Base-by-base conservation (phyloP, 1,140 invertebrate genomes). In the Lordiphosa clarofinis region DNA sequence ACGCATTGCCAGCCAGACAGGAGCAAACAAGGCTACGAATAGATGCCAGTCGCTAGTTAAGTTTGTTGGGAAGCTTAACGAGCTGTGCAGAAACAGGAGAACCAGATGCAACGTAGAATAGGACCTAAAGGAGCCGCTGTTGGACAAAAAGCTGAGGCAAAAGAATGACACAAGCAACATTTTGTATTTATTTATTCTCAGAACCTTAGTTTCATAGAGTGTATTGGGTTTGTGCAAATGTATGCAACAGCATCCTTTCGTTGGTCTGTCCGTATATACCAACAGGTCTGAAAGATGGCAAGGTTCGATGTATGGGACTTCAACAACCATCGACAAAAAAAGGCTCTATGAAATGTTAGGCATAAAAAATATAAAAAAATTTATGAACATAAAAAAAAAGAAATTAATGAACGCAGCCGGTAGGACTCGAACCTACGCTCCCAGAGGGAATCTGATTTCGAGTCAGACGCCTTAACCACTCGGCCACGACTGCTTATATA, bases 401-500 rank as follows among this genome's bases (percentile, higher is more conserved):
- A 15, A 39, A 13, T 15, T 15, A 15, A 15, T 15, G 5, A 35
- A 47, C 19, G 28, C 8, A 42, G 94, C 92, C 93, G 92, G 93
- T 94, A 94, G 93, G 93, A 94, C 93, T 94, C 93, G 94, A 94
- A 94, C 93, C 93, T 94, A 94, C 93, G 93, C 94, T 94, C 93
- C 93, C 93, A 94, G 92, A 94, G 93, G 93, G 93, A 94, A 94
- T 94, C 93, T 94, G 93, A 94, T 94, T 94, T 94, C 93, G 92
- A 94, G 93, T 94, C 93, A 94, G 93, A 94, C 93, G 93, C 94
- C 93, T 94, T 94, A 94, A 94, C 94, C 94, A 92, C 93, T 94
- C 93, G 93, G 93, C 93, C 93, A 94, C 92, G 93, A 93, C 93
- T 93, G 93, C 93, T 72, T 19, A 24, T 5, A 2, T 24, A 24